phyloP scores from a whole-genome alignment of 2,888 invertebrate genomes.

The Metallyticus violacea region DNA sequence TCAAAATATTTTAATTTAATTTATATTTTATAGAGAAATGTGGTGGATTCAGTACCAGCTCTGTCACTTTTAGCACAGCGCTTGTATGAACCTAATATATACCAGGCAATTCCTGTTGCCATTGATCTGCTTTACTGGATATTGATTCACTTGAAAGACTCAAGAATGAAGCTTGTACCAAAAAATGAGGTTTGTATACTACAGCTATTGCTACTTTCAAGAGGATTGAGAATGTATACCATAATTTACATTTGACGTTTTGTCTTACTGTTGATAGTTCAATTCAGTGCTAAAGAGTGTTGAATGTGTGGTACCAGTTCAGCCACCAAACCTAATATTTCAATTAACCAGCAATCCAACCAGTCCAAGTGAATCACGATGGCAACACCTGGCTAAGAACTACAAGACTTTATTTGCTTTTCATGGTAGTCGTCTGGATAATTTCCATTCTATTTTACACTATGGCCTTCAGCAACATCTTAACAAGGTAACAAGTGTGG shows the following conservation, averaged over 20 bases:
- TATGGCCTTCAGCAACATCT: slow-evolving; percentile 73
- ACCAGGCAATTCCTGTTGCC: slow-evolving; percentile 50
- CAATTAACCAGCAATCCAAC: slow-evolving; percentile 58
- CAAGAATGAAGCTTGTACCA: slow-evolving; percentile 56
- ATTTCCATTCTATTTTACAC: slow-evolving; percentile 76
- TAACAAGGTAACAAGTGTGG: slow-evolving; percentile 55
- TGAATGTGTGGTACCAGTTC: slow-evolving; percentile 48
- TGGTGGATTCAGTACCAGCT: slow-evolving; percentile 57
- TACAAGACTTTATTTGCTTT: slow-evolving; percentile 65
- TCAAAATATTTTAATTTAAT: too few species aligned
- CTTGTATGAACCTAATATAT: slow-evolving; percentile 46
- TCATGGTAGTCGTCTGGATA: slow-evolving; percentile 77
- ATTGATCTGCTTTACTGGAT: slow-evolving; percentile 66
- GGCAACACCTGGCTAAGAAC: slow-evolving; percentile 55
- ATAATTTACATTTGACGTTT: not conserved
- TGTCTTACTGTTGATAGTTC: slow-evolving; percentile 39
- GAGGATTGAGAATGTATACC: not conserved
- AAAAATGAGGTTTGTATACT: slow-evolving; percentile 50
- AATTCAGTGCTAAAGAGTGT: slow-evolving; percentile 55
- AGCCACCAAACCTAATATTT: slow-evolving; percentile 63
- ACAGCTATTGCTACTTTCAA: not conserved
- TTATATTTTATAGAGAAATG: slow-evolving; percentile 48
- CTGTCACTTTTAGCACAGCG: slow-evolving; percentile 53
- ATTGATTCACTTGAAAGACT: slow-evolving; percentile 58
- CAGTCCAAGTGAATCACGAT: slow-evolving; percentile 57